Conservation (phyloP, 1,140 invertebrate genomes). For the Atopsyche davidsoni region DNA sequence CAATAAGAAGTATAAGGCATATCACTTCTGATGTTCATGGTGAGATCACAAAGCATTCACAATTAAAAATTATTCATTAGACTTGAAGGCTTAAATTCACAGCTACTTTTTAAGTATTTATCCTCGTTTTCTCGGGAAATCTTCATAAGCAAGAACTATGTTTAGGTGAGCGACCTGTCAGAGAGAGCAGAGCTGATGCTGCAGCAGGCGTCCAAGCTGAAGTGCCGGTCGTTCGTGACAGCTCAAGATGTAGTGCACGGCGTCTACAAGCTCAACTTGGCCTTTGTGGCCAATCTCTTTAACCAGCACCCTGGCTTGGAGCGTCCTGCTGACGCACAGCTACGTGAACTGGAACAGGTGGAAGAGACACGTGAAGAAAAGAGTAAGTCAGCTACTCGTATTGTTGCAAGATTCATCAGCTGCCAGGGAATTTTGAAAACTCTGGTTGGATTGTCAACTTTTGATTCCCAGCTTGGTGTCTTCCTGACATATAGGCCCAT, state of each 20-base stretch:
- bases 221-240: constrained; percentile 91
- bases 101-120: background rate
- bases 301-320: constrained; percentile 94
- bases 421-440: too few species aligned
- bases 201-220: constrained; percentile 91
- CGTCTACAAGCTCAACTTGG: constrained; percentile 96
- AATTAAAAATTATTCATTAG: too few species aligned
- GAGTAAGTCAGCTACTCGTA: constrained; percentile 56
- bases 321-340: constrained; percentile 59
- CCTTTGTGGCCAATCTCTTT: constrained; percentile 98
- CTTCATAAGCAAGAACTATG: background rate
- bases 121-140: constrained; percentile 3
- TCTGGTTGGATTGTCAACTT: constrained; percentile 1
- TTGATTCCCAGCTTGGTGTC: too few species aligned
- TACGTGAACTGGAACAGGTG: constrained; percentile 72
- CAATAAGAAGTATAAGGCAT: background rate
- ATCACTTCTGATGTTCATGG: too few species aligned
- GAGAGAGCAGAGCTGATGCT: constrained; percentile 93
- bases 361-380: constrained; percentile 94
- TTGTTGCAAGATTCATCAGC: too few species aligned
- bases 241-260: constrained; percentile 92
- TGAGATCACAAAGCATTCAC: too few species aligned
- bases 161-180: constrained; percentile 67
- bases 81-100: too few species aligned
- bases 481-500: too few species aligned